A percentile compares a stretch with the other conserved stretches of the same genome.
Conservation (phyloP, 2,113 vertebrate genomes). For the Crotalus tigris region DNA sequence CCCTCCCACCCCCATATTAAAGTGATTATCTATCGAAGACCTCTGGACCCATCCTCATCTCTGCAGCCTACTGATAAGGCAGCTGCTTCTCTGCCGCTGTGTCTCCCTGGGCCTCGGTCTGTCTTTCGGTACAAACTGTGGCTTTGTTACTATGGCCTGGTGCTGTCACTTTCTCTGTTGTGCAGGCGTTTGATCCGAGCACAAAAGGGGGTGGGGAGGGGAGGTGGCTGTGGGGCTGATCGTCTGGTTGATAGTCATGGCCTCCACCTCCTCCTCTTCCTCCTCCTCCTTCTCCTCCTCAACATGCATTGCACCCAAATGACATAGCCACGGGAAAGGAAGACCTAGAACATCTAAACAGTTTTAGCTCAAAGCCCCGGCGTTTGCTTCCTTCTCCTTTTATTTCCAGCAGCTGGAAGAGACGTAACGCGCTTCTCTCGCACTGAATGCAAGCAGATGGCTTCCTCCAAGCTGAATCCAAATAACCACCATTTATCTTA, state of each 20-base stretch:
- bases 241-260: slow-evolving; percentile 55
- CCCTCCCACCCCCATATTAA: slow-evolving; percentile 61
- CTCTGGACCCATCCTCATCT: slow-evolving; percentile 76
- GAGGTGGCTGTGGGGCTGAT: slow-evolving; percentile 24
- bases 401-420: slow-evolving; percentile 41
- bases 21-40: slow-evolving; percentile 78
- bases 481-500: slow-evolving; percentile 29
- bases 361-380: slow-evolving; percentile 33
- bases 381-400: not conserved
- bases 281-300: slow-evolving; percentile 39
- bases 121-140: slow-evolving; percentile 66
- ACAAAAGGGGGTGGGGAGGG: slow-evolving; percentile 48
- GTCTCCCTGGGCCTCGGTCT: slow-evolving; percentile 65
- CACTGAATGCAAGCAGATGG: slow-evolving; percentile 46
- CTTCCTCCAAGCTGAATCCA: slow-evolving; percentile 58
- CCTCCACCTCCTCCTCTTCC: not conserved
- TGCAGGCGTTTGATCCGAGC: slow-evolving; percentile 65
- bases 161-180: slow-evolving; percentile 66
- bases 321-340: slow-evolving; percentile 50
- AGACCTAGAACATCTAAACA: slow-evolving; percentile 40
- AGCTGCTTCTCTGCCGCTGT: slow-evolving; percentile 71
- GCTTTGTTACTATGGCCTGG: slow-evolving; percentile 70
- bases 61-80: slow-evolving; percentile 81
- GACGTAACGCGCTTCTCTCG: not conserved
- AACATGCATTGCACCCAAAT: slow-evolving; percentile 54